Evolutionary conservation across 2,113 vertebrate species (phyloP), one percentile per base, ranked within the genome.

Genomic region (Tinamus guttatus): DNA sequence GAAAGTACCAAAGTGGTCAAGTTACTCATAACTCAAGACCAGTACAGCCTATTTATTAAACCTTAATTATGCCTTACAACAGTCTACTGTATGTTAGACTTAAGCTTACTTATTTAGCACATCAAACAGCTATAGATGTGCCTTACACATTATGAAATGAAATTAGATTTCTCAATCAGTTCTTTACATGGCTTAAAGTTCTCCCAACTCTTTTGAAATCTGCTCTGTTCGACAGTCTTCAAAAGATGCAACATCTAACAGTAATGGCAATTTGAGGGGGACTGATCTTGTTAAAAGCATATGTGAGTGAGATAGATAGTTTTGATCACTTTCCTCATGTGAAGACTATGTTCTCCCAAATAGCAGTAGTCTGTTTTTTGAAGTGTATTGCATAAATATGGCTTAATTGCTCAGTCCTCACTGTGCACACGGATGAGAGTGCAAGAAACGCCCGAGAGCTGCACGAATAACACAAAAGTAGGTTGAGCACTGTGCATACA

Each of bases 181-280:
- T 43, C 85, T 94, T 93, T 95, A 70, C 56, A 81, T 40, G 45
- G 83, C 14, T 76, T 65, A 64, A 80, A 43, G 34, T 47, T 94
- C 76, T 75, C 59, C 85, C 38, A 87, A 69, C 85, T 85, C 93
- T 84, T 85, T 90, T 81, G 82, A 93, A 96, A 97, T 89, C 59
- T 54, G 3, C 56, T 89, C 76, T 86, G 45, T 34, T 92, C 80
- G 90, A 82, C 70, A 93, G 43, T 51, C 60, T 89, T 87, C 68
- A 87, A 69, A 71, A 82, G 88, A n/a, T 38, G 65, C 81, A 96
- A 94, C 79, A 68, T 34, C 25, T 14, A 91, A 89, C 67, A 83
- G 51, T 76, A 54, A 67, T 17, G 70, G 84, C 87, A 71, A 95
- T 80, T 93, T 73, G 65, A 94, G 85, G 79, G 36, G 92, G 71